phyloP scores from a whole-genome alignment of 2,113 vertebrate genomes.

The Bettongia penicillata region DNA sequence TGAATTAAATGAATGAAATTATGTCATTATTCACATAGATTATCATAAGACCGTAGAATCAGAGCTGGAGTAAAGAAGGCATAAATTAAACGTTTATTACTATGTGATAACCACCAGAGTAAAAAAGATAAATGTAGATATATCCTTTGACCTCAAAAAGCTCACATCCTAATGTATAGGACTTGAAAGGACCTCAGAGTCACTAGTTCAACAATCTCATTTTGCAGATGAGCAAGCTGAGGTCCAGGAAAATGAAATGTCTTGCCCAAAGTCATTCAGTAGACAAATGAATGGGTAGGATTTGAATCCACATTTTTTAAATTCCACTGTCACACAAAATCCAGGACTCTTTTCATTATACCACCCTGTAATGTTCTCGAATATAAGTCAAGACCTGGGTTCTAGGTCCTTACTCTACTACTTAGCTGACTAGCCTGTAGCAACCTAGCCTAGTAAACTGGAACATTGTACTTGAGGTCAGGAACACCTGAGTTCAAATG shows the following conservation, averaged over 20 bases:
- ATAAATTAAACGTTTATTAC: background rate
- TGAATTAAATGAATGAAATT: background rate
- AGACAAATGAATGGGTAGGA: background rate
- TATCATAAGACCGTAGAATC: background rate
- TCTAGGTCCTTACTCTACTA: no score
- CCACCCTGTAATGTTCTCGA: background rate
- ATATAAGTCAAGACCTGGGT: background rate
- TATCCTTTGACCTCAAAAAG: background rate
- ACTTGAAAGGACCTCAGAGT: background rate
- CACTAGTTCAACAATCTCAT: background rate
- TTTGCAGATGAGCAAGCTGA: background rate
- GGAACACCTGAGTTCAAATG: background rate
- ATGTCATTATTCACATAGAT: background rate
- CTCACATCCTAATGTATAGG: background rate
- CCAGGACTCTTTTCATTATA: background rate
- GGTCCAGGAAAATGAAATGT: background rate
- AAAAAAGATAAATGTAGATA: background rate
- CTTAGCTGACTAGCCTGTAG: no score
- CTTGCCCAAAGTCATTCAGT: background rate
- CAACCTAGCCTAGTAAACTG: background rate
- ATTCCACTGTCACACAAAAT: background rate
- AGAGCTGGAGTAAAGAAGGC: background rate
- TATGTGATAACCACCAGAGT: background rate
- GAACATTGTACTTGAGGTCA: background rate
- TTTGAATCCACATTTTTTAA: no score